Base-by-base conservation (phyloP, 2,888 invertebrate genomes). In the Ophion slaviceki region DNA sequence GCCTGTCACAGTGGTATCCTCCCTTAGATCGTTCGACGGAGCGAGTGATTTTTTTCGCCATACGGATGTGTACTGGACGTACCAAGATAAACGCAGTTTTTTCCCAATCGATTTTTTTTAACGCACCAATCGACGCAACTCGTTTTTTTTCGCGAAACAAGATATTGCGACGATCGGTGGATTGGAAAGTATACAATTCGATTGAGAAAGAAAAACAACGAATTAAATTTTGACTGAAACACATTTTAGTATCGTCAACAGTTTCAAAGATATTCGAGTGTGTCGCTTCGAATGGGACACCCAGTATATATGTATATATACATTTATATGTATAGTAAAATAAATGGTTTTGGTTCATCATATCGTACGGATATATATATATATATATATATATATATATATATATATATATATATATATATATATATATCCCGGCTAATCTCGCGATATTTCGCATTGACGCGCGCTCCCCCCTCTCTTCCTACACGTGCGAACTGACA, bases 281-380 rank as follows among this genome's bases (percentile, higher is more conserved):
- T 17, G 17, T 14, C 17, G 17, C 3, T 53, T 53, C 11, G 2
- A 53, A 53, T 14, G 53, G 14, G 53, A 53, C 40, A 40, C 40
- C 40, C 40, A 5, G 40, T 17, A 53, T 53, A 53, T 14, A 17
- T 53, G 14, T 53, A 53, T 53, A 17, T 53, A 53, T 47, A 45
- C 32, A 32, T 32, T 32, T 32, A 32, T 32, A 32, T 32, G 32
- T 74, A 61, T 67, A 74, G 45, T 57, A 57, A 62, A 79, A 68
- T 64, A 67, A 83, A 45, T 61, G 32, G 71, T 68, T 70, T 80
- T 66, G 74, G 79, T 83, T 68, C 47, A 66, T 68, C 47, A 24
- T 28, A 61, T 72, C 45, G 75, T 53, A 70, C 68, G 28, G 61
- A 83, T 68, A 68, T 53, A 53, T 53, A 53, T 11, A 14, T 53